Base-by-base conservation (phyloP, 2,888 invertebrate genomes). In the Tenthredo scrophulariae region DNA sequence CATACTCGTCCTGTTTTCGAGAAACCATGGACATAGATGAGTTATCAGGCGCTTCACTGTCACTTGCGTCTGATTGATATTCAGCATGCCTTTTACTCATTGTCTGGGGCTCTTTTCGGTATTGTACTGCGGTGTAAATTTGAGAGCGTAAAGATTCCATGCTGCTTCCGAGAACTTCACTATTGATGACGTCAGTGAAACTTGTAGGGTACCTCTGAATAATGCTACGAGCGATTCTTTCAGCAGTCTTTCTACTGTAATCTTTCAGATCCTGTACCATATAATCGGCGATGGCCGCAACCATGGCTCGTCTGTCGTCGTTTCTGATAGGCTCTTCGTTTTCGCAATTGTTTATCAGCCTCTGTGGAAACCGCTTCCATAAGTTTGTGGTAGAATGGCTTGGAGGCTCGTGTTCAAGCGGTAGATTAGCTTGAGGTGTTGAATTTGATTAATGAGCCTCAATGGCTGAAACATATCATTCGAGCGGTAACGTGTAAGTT, bases 111-210 rank as follows among this genome's bases (percentile, higher is more conserved):
- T 65, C 54, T 84, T 86, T 86, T 13, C 84, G 80, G 58, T 86
- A 85, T 29, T 85, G 65, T 3, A 86, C 80, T 43, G 86, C 85
- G 50, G 80, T 86, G 22, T 86, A 85, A 72, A 86, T 86, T 72
- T 85, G 86, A 18, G 79, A 75, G 9, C 70, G 50, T 33, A 86
- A 40, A 79, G 75, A 70, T 54, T 84, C 75, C 74, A 75, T 75
- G 0, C 86, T 85, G 9, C 67, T 29, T 7, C 86, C 86, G 18
- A 86, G 84, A 9, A 84, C 37, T 46, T 77, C 54, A 18, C 67
- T n/a, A 26, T 62, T 62, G 67, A 85, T 86, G 3, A 29, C 43
- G 40, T 85, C 86, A 26, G 46, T 62, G 65, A 86, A 86, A 37
- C 80, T 84, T 46, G 46, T 62, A 18, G 84, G 84, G 82, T 84